phyloP scores from a whole-genome alignment of 2,888 invertebrate species.

The Zootermopsis nevadensis region DNA sequence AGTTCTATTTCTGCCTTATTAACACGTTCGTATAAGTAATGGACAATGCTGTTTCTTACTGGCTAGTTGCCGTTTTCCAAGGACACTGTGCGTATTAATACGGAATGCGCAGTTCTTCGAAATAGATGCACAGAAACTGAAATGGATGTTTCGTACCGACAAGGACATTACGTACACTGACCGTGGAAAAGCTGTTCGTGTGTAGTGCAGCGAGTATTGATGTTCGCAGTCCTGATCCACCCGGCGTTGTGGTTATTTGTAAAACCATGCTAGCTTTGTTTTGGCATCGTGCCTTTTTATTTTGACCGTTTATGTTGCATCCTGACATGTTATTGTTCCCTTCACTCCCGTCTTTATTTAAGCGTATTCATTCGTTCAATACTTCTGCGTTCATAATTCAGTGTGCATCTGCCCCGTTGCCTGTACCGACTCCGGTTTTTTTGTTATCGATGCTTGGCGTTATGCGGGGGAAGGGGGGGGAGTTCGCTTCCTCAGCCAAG shows the following conservation, averaged over 20 bases:
- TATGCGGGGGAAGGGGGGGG: too few species aligned
- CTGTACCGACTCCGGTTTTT: too few species aligned
- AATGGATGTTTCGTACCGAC: too few species aligned
- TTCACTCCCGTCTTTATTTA: background rate
- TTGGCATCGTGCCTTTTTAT: background rate
- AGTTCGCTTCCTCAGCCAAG: background rate
- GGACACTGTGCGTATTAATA: background rate
- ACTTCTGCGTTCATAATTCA: background rate
- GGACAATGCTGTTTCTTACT: constrained; percentile 2
- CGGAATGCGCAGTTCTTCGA: background rate
- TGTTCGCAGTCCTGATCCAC: too few species aligned
- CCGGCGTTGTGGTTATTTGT: too few species aligned
- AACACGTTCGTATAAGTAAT: background rate
- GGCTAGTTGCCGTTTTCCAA: background rate
- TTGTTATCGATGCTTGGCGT: too few species aligned
- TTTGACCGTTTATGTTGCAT: background rate
- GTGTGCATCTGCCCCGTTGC: background rate
- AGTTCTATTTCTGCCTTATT: constrained; percentile 10
- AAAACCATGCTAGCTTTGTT: background rate
- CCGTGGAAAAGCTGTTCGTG: too few species aligned
- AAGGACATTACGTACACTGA: too few species aligned
- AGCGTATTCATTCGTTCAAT: background rate
- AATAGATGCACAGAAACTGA: too few species aligned
- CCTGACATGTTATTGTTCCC: background rate
- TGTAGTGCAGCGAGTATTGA: too few species aligned